Percentiles rank a stretch among this genome's conserved stretches.
These are phyloP conservation scores for Apotomis capreana DNA, from an alignment of 2,888 invertebrate genomes.

Conservation along the genomic window DNA sequence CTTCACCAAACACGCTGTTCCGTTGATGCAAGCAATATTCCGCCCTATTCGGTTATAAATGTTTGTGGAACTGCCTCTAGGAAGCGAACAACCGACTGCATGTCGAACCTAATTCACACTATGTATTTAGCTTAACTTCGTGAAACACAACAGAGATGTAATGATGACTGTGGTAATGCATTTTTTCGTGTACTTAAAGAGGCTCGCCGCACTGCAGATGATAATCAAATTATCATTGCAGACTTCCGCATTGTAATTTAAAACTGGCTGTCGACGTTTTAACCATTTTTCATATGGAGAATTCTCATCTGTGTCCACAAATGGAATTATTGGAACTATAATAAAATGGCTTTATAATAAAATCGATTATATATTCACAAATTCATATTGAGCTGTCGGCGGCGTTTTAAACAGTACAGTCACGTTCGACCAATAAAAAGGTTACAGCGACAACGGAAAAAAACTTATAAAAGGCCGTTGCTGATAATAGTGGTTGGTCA, in stretches of 20 bases:
- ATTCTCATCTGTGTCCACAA: slow-evolving; percentile 17
- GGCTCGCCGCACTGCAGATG: slow-evolving; percentile 64
- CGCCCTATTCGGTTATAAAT: slow-evolving; percentile 57
- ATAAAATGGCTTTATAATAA: slow-evolving; percentile 57
- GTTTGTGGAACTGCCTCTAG: slow-evolving; percentile 49
- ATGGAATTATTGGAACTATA: slow-evolving; percentile 51
- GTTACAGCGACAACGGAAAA: slow-evolving; percentile 59
- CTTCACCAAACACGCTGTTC: slow-evolving; percentile 60
- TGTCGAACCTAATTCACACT: slow-evolving; percentile 76
- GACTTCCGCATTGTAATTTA: slow-evolving; percentile 74
- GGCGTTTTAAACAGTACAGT: slow-evolving; percentile 69
- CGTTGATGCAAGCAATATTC: slow-evolving; percentile 58
- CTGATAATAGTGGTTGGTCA: slow-evolving; percentile 77
- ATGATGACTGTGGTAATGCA: slow-evolving; percentile 78
- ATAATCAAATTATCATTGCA: slow-evolving; percentile 77
- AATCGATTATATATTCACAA: slow-evolving; percentile 65
- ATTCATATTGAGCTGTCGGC: slow-evolving; percentile 69
- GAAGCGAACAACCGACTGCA: slow-evolving; percentile 52
- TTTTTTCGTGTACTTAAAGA: slow-evolving; percentile 76
- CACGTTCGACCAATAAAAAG: slow-evolving; percentile 66
- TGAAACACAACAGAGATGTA: slow-evolving; percentile 78
- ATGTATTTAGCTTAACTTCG: slow-evolving; percentile 78
- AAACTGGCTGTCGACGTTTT: slow-evolving; percentile 60
- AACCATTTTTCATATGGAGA: slow-evolving; percentile 27
- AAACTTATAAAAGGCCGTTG: slow-evolving; percentile 69